These are phyloP conservation scores for Hirtodrosophila trivittata DNA, from an alignment of 2,888 invertebrate species.

Conservation along the genomic window DNA sequence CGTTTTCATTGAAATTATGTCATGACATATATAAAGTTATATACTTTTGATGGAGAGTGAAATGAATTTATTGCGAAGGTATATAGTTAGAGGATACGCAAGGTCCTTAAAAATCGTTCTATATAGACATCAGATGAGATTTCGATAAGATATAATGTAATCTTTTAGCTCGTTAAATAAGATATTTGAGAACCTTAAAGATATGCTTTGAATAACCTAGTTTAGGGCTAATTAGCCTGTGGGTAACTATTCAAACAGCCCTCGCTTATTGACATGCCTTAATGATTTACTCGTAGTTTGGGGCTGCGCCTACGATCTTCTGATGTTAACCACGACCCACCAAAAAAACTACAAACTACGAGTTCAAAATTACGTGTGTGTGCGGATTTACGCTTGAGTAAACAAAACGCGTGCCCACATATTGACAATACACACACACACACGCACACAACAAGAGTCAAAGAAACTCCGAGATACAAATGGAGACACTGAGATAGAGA, in stretches of 20 bases:
- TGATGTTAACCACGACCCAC: slow-evolving; percentile 40
- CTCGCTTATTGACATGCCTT: slow-evolving; percentile 45
- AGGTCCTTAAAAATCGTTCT: too few relatives aligned
- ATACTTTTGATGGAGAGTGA: too few relatives aligned
- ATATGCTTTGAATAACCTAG: too few relatives aligned
- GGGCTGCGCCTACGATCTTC: slow-evolving; percentile 56
- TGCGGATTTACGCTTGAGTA: slow-evolving; percentile 77
- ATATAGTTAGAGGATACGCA: too few relatives aligned
- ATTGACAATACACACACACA: slow-evolving; percentile 32
- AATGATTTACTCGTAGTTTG: slow-evolving; percentile 27
- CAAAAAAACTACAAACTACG: slow-evolving; percentile 34
- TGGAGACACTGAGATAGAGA: slow-evolving; percentile 44
- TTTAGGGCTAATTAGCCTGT: too few relatives aligned
- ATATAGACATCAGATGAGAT: too few relatives aligned
- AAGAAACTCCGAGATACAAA: slow-evolving; percentile 9
- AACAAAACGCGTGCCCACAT: slow-evolving; percentile 64
- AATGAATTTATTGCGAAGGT: too few relatives aligned
- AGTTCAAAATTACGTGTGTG: slow-evolving; percentile 68
- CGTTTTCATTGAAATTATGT: too few relatives aligned
- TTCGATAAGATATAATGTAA: too few relatives aligned
- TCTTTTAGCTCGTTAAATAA: too few relatives aligned
- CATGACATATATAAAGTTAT: too few relatives aligned
- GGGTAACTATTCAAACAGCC: slow-evolving; percentile 8
- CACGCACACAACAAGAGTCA: not conserved
- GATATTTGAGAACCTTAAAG: too few relatives aligned